Conservation (phyloP, 2,888 invertebrate genomes). For the Chaetoderma sp. region DNA sequence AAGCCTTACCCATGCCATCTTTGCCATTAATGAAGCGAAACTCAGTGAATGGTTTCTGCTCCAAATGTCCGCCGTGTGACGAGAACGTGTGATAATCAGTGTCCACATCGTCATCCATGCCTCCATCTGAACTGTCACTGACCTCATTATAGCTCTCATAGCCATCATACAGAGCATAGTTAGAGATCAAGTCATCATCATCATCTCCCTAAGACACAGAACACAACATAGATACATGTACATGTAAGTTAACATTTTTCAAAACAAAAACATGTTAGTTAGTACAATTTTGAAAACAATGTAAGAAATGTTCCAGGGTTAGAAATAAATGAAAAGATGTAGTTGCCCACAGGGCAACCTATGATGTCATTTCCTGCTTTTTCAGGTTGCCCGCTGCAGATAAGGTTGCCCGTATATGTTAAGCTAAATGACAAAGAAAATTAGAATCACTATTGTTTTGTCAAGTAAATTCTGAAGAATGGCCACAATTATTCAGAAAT, state of each 20-base stretch:
- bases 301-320: too few species aligned
- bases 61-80: neutral
- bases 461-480: too few species aligned
- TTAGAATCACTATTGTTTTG: too few species aligned
- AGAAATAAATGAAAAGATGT: too few species aligned
- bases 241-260: neutral
- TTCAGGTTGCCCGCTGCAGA: too few species aligned
- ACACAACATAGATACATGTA: neutral
- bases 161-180: conserved; percentile 48
- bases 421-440: too few species aligned
- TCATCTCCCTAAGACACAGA: conserved; percentile 72
- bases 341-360: too few species aligned
- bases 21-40: conserved; percentile 61
- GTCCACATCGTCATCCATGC: neutral
- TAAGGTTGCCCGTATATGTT: too few species aligned
- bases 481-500: too few species aligned
- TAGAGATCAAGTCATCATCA: conserved; percentile 55
- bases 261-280: too few species aligned
- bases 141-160: conserved; percentile 59
- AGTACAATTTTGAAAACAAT: too few species aligned
- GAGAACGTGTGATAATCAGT: neutral
- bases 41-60: conserved; percentile 26
- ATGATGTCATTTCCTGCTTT: too few species aligned
- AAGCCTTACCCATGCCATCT: conserved; percentile 61
- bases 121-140: conserved; percentile 41